Evolutionary conservation across 2,113 vertebrate genomes (phyloP).

Genomic region (Mastomys natalensis): DNA sequence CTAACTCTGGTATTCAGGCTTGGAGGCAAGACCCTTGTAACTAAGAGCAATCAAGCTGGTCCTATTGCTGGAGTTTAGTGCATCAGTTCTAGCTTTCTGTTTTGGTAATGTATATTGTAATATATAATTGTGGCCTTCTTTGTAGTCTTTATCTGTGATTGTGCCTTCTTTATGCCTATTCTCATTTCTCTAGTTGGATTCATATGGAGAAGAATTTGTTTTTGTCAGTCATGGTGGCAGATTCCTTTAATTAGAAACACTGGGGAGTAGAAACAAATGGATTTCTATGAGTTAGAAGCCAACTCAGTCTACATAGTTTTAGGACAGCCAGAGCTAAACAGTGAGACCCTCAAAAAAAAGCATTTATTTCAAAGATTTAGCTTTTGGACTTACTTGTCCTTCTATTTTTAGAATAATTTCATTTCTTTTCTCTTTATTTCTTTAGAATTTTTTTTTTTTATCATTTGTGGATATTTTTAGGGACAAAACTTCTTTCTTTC

Average conservation of each 20-base stretch:
- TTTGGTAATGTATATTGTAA: not conserved
- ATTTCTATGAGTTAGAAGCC: not conserved
- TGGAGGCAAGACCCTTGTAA: not conserved
- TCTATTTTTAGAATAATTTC: not conserved
- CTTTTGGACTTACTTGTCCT: not conserved
- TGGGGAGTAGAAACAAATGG: not conserved
- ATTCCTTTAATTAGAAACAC: not conserved
- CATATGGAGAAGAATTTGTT: not conserved
- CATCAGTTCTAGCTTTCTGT: not conserved
- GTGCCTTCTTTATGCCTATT: not conserved
- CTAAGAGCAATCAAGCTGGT: not conserved
- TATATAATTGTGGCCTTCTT: not conserved
- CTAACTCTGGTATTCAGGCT: not conserved
- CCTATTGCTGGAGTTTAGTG: not conserved
- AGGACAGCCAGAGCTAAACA: not conserved
- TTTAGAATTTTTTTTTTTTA: not conserved
- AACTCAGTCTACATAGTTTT: not conserved
- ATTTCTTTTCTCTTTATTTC: not conserved
- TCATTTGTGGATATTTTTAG: not conserved
- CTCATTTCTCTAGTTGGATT: not conserved
- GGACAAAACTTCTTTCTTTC: not conserved
- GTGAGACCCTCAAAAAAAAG: not conserved
- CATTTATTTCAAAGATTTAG: conserved; percentile 27
- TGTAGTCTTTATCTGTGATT: not conserved
- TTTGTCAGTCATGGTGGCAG: not conserved